phyloP scores from a whole-genome alignment of 2,888 invertebrate genomes.

The Elysia crispata region DNA sequence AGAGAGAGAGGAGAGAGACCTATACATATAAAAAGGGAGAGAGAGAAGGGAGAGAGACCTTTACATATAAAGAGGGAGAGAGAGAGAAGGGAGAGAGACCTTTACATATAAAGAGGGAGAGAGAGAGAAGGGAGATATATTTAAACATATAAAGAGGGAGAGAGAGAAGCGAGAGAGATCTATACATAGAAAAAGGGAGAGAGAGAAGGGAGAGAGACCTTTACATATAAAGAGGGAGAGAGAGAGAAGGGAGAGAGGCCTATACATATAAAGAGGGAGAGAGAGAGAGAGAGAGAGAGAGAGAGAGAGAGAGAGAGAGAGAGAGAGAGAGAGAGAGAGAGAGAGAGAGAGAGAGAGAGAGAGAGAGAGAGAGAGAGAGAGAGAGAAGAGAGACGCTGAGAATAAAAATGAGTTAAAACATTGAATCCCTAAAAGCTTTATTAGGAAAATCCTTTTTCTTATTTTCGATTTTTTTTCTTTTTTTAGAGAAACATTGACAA shows the following conservation, averaged over 20 bases:
- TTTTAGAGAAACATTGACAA: too few species aligned
- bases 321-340: neutral
- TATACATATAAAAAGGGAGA: too few species aligned
- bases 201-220: slow-evolving; percentile 41
- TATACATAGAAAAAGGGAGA: neutral
- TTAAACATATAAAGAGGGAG: slow-evolving; percentile 37
- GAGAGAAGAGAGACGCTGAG: neutral
- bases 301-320: neutral
- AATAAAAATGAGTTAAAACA: too few species aligned
- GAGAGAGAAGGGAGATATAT: slow-evolving; percentile 52
- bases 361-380: slow-evolving; percentile 30
- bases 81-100: too few species aligned
- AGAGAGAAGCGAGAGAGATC: neutral
- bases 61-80: too few species aligned
- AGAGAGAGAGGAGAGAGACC: too few species aligned
- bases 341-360: neutral
- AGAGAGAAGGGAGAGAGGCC: neutral
- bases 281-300: neutral
- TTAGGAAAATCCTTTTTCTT: too few species aligned
- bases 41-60: too few species aligned
- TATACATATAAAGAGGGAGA: neutral
- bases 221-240: slow-evolving; percentile 41
- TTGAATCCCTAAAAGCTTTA: too few species aligned
- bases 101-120: too few species aligned
- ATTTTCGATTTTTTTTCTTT: too few species aligned